Percentiles rank a stretch among this genome's conserved stretches.
Evolutionary conservation across 2,113 vertebrate genomes (phyloP).

Genomic region (Tupaia tana): DNA sequence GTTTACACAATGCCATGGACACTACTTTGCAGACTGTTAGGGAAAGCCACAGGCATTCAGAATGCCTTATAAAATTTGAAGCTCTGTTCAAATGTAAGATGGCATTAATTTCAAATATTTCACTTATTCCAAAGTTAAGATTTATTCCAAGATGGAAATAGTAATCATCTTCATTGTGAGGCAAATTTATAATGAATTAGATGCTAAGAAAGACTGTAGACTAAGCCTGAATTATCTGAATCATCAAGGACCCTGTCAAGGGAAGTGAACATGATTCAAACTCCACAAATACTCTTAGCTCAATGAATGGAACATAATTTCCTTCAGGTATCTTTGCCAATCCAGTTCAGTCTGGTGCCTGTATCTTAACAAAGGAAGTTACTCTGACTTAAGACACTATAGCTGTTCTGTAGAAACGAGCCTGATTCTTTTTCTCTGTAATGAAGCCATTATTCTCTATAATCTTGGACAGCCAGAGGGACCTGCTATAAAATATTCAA

Average conservation of each 20-base stretch:
- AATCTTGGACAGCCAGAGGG: constrained; percentile 63
- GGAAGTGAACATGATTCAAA: constrained; percentile 35
- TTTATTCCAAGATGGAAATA: constrained; percentile 49
- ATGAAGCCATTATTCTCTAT: constrained; percentile 70
- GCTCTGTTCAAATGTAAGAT: not conserved
- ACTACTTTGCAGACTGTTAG: not conserved
- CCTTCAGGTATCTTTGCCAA: not conserved
- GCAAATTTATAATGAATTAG: constrained; percentile 28
- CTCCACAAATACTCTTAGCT: not conserved
- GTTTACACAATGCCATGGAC: no score
- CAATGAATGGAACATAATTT: not conserved
- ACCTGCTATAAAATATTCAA: constrained; percentile 71
- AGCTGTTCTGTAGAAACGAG: constrained; percentile 49
- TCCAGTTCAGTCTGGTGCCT: not conserved
- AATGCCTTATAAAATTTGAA: not conserved
- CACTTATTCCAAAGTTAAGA: constrained; percentile 42
- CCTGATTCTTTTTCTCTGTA: constrained; percentile 59
- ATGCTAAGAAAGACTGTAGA: constrained; percentile 19
- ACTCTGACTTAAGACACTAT: not conserved
- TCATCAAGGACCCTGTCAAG: constrained; percentile 33
- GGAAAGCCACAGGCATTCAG: not conserved
- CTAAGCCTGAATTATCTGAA: constrained; percentile 21
- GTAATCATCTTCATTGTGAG: constrained; percentile 1
- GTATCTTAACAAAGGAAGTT: constrained; percentile 67
- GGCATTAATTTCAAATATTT: constrained; percentile 36